Base-by-base conservation (phyloP, 2,888 invertebrate genomes). In the Aphodius sticticus region DNA sequence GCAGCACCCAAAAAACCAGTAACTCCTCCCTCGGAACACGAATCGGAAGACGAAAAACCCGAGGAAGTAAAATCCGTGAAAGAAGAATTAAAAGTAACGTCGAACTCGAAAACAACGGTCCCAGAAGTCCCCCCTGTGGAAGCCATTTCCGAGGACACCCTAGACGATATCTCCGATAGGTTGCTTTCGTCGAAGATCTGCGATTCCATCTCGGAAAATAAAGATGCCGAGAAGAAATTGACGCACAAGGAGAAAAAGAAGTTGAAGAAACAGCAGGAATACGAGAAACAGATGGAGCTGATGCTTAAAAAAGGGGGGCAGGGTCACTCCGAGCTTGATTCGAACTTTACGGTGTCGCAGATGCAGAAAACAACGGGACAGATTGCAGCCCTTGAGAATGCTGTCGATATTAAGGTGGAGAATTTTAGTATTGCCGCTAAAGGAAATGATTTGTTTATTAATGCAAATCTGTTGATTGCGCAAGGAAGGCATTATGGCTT, bases 341-440 rank as follows among this genome's bases (percentile, higher is more conserved):
- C 95, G 69, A 99, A 99, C 89, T 99, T 99, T 88, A 97, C 99
- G 4, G 96, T 99, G 82, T 99, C 99, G 5, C 95, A 95, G 91
- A 92, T 93, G 84, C 93, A 94, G 91, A 94, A 94, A 88, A 91
- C 93, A 82, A 93, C 93, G 26, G 94, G 94, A 84, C 95, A 96
- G 87, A 92, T 95, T 90, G 93, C 94, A 70, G 94, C 95, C 69
- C 86, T 96, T 84, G 99, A 99, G 87, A 96, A 97, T 88, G 98
- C 99, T 0, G 96, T 97, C 12, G 99, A 99, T 88, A 99, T 99
- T 77, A 99, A 99, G 92, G 96, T 98, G 15, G 99, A 99, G 87
- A 98, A 97, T 89, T 99, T 99, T 88, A 97, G 97, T 80, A 99
- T 99, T 84, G 94, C 97, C 16, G 99, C 99, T 0, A 96, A 97